phyloP scores from a whole-genome alignment of 2,888 invertebrate species.

The Linyphia triangularis region DNA sequence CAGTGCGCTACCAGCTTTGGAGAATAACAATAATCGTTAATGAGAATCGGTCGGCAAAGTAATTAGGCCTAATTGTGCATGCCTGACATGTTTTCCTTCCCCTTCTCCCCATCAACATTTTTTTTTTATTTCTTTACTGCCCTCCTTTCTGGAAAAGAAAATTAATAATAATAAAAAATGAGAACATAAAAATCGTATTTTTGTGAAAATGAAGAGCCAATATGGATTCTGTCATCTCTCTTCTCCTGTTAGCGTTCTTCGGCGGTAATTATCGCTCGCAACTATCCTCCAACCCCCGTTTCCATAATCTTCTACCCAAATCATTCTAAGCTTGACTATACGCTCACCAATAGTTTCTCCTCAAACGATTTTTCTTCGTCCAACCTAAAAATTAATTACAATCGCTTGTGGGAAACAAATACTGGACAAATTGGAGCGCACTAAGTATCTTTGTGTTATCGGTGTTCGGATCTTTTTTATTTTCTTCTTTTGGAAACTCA shows the following conservation, averaged over 20 bases:
- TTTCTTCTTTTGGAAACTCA: not conserved
- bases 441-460: slow-evolving; percentile 48
- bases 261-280: slow-evolving; percentile 45
- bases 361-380: slow-evolving; percentile 54
- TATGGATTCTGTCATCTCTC: slow-evolving; percentile 43
- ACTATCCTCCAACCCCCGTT: not conserved
- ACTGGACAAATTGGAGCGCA: slow-evolving; percentile 49
- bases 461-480: slow-evolving; percentile 31
- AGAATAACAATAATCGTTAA: slow-evolving; percentile 75
- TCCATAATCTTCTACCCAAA: slow-evolving; percentile 53
- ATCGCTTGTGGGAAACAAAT: slow-evolving; percentile 44
- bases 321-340: not conserved
- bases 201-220: slow-evolving; percentile 68
- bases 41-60: slow-evolving; percentile 71
- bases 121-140: slow-evolving; percentile 8
- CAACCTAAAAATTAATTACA: slow-evolving; percentile 59
- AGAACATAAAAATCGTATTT: slow-evolving; percentile 29
- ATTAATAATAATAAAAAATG: slow-evolving; percentile 20
- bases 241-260: slow-evolving; percentile 11
- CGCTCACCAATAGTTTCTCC: slow-evolving; percentile 42
- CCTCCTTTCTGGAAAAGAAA: slow-evolving; percentile 8
- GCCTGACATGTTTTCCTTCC: slow-evolving; percentile 66
- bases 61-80: slow-evolving; percentile 75
- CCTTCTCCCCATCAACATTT: slow-evolving; percentile 31
- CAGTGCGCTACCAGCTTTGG: slow-evolving; percentile 58